Evolutionary conservation across 2,113 vertebrate species (phyloP).

Genomic region (Glareola pratincola): DNA sequence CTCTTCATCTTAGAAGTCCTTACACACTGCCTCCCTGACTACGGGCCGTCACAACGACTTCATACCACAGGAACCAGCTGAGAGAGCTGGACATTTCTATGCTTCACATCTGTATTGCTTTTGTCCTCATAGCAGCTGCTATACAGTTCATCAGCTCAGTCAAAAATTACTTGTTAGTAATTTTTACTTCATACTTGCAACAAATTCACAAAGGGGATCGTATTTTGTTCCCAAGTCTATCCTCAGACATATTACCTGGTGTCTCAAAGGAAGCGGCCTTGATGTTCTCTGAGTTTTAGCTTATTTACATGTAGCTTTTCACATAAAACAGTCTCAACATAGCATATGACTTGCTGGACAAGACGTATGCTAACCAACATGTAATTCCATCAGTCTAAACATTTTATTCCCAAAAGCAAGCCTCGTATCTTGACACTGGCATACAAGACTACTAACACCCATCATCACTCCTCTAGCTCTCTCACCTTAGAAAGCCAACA

Average conservation of each 20-base stretch:
- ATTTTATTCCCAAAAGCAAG: background rate
- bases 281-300: background rate
- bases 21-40: background rate
- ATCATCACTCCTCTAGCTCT: background rate
- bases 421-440: background rate
- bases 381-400: background rate
- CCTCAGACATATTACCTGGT: background rate
- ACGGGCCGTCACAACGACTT: fast-evolving
- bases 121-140: background rate
- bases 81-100: background rate
- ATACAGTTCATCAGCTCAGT: background rate
- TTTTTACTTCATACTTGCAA: background rate
- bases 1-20: background rate
- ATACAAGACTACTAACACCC: background rate
- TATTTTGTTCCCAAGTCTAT: background rate
- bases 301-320: background rate
- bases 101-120: background rate
- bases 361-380: background rate
- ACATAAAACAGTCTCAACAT: background rate
- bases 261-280: background rate
- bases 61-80: background rate
- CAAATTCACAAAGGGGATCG: background rate
- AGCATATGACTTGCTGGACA: background rate
- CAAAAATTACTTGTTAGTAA: background rate
- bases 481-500: background rate